These are phyloP conservation scores for Aporophyla lueneburgensis DNA, from an alignment of 2,888 invertebrate genomes.

Conservation along the genomic window DNA sequence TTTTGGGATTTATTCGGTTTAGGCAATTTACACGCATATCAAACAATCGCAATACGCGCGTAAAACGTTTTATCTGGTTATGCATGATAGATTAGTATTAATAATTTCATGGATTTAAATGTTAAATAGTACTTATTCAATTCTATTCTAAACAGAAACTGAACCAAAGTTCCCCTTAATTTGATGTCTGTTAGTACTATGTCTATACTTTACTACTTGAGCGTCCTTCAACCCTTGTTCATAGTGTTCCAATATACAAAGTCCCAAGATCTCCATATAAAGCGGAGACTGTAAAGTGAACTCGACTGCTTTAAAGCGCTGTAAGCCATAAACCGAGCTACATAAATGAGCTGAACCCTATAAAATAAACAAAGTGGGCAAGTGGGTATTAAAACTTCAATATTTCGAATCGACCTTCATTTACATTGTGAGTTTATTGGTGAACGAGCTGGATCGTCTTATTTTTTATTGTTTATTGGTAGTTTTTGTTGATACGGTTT, in stretches of 20 bases:
- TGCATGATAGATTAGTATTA: too few species aligned
- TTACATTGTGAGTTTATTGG: slow-evolving; percentile 50
- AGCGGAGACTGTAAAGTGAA: slow-evolving; percentile 24
- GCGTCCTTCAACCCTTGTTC: not conserved
- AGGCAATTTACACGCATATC: too few species aligned
- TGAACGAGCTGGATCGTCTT: slow-evolving; percentile 8
- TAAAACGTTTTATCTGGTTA: too few species aligned
- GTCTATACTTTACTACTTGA: not conserved
- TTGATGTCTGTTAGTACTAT: not conserved
- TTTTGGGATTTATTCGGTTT: too few species aligned
- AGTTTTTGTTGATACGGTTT: slow-evolving; percentile 16
- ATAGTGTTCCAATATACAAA: slow-evolving; percentile 5
- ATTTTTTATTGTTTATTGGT: slow-evolving; percentile 34
- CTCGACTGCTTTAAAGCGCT: slow-evolving; percentile 35
- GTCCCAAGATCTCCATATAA: slow-evolving; percentile 28
- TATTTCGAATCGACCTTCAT: slow-evolving; percentile 45
- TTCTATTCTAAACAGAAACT: not conserved
- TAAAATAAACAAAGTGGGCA: slow-evolving; percentile 58
- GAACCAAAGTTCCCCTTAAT: not conserved
- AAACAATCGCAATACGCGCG: too few species aligned
- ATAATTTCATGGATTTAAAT: too few species aligned
- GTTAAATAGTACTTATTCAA: too few species aligned
- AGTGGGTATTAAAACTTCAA: slow-evolving; percentile 38
- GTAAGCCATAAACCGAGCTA: slow-evolving; percentile 55
- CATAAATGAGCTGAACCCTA: slow-evolving; percentile 49